Evolutionary conservation across 1,140 invertebrate species (phyloP).

Genomic region (Aethina tumida): DNA sequence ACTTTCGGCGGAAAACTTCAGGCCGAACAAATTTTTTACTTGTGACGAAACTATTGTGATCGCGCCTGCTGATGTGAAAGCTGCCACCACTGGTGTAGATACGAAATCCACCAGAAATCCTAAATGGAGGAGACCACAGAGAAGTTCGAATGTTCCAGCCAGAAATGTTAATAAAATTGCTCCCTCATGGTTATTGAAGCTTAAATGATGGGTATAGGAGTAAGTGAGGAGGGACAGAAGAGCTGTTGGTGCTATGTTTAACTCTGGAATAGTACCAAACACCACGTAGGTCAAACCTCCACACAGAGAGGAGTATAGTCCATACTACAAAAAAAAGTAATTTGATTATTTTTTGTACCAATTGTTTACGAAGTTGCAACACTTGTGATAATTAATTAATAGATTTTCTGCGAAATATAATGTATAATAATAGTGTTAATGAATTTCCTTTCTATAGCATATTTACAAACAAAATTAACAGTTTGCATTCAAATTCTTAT

Average conservation of each 20-base stretch:
- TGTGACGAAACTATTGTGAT: conserved; percentile 75
- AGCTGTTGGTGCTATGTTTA: conserved; percentile 74
- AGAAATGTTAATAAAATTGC: conserved; percentile 66
- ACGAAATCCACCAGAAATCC: conserved; percentile 80
- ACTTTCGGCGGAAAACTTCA: conserved; percentile 49
- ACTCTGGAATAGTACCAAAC: conserved; percentile 73
- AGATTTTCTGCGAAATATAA: too few species aligned
- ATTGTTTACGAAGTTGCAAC: neutral
- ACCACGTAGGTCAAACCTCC: conserved; percentile 74
- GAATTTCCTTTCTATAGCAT: too few species aligned
- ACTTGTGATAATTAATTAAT: conserved; percentile 5
- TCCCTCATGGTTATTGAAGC: conserved; percentile 43
- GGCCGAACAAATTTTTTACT: conserved; percentile 61
- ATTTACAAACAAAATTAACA: too few species aligned
- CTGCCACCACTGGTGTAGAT: conserved; percentile 72
- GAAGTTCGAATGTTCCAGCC: conserved; percentile 53
- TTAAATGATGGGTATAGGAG: conserved; percentile 47
- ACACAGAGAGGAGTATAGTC: conserved; percentile 74
- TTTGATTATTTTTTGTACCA: too few species aligned
- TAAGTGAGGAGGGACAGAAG: conserved; percentile 62
- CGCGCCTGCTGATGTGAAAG: conserved; percentile 80
- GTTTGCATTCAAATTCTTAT: too few species aligned
- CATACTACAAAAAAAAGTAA: conserved; percentile 53
- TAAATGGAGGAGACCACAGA: conserved; percentile 61
- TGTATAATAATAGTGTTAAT: too few species aligned